phyloP scores from a whole-genome alignment of 2,888 invertebrate genomes.

The Heliconius ismenius region DNA sequence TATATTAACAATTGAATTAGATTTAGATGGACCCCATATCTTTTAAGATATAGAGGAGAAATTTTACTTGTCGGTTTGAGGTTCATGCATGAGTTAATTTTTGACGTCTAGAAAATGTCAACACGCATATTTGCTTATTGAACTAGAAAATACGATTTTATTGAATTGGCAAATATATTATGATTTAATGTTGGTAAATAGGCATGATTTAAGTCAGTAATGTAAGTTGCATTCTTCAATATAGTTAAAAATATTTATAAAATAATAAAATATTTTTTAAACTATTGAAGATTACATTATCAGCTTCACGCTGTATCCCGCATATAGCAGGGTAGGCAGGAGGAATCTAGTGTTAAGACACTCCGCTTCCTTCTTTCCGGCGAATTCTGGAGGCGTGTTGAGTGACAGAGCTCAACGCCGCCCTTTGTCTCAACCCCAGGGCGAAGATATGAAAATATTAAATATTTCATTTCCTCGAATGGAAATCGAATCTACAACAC shows the following conservation, averaged over 20 bases:
- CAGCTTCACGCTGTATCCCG: no score
- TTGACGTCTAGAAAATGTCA: slow-evolving; percentile 6
- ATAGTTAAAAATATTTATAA: no score
- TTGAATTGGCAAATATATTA: slow-evolving; percentile 8
- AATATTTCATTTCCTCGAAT: no score
- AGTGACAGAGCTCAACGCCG: no score
- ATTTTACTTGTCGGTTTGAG: slow-evolving; percentile 2
- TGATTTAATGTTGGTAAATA: neutral
- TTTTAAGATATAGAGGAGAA: neutral
- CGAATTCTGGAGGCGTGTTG: no score
- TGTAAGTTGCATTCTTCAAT: no score
- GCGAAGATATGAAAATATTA: no score
- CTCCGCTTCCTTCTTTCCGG: no score
- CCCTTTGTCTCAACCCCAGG: no score
- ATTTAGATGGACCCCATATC: neutral
- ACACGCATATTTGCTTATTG: neutral
- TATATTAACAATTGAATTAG: neutral
- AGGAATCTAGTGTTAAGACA: no score
- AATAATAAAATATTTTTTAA: neutral
- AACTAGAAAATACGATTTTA: neutral
- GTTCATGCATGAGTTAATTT: slow-evolving; percentile 6
- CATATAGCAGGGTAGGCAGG: no score
- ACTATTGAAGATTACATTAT: neutral
- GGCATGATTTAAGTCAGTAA: neutral
- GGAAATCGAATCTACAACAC: no score